Conservation (phyloP, 1,140 invertebrate genomes). For the Apis cerana region DNA sequence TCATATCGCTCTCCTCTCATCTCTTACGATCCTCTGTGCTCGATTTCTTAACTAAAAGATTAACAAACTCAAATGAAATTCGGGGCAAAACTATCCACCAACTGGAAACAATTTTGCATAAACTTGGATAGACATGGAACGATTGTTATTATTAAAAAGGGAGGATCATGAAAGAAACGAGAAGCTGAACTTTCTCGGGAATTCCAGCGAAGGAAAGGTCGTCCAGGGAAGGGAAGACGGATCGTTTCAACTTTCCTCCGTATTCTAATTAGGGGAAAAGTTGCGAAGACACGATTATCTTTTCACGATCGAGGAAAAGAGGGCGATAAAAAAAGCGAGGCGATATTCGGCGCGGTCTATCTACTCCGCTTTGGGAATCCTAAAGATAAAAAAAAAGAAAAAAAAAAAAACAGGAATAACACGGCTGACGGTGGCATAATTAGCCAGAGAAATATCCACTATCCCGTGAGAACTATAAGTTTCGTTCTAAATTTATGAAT, state of each 20-base stretch:
- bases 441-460: conserved; percentile 12
- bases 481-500: conserved; percentile 41
- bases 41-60: too few species aligned
- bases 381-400: neutral
- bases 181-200: conserved; percentile 1
- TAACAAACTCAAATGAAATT: too few species aligned
- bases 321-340: conserved; percentile 1
- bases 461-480: conserved; percentile 47
- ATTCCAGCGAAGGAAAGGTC: neutral
- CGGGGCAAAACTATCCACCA: too few species aligned
- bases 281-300: neutral
- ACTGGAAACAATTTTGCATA: too few species aligned
- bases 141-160: too few species aligned
- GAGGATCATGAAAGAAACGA: neutral
- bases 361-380: conserved; percentile 9
- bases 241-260: conserved; percentile 7
- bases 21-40: too few species aligned
- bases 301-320: neutral
- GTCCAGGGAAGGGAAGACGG: neutral
- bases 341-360: too few species aligned
- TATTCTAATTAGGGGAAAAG: conserved; percentile 51
- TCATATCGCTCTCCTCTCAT: too few species aligned
- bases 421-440: conserved; percentile 22
- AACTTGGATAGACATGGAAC: too few species aligned
- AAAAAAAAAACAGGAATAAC: conserved; percentile 4